Evolutionary conservation across 2,113 vertebrate species (phyloP).

Genomic region (Callospermophilus lateralis): DNA sequence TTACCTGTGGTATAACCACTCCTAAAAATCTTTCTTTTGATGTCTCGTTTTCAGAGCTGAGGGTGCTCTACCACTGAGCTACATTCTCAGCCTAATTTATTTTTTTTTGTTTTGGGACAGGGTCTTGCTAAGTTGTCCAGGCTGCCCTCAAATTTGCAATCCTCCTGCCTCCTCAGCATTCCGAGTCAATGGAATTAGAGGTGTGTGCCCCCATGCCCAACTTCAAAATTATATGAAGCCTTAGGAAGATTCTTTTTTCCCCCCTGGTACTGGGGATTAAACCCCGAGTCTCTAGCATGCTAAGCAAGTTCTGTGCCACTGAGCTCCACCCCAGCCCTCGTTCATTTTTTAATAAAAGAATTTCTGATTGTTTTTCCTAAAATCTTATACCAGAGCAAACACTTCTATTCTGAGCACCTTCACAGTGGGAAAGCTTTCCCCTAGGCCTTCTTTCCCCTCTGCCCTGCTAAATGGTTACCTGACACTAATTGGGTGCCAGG

Average conservation of each 20-base stretch:
- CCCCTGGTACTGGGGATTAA: not conserved
- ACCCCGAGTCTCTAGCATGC: not conserved
- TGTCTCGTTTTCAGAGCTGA: constrained; percentile 2
- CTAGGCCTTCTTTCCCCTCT: not conserved
- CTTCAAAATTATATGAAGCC: not conserved
- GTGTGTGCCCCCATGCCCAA: no score
- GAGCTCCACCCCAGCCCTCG: not conserved
- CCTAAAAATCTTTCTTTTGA: not conserved
- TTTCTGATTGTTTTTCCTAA: not conserved
- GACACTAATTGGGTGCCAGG: not conserved
- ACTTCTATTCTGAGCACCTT: not conserved
- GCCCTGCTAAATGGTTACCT: not conserved
- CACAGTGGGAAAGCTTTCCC: not conserved
- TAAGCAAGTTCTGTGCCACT: no score
- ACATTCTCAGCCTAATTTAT: no score
- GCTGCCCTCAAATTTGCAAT: no score
- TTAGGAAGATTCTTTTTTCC: not conserved
- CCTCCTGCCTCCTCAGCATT: no score
- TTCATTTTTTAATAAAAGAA: not conserved
- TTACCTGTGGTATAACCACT: not conserved
- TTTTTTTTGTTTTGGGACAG: no score
- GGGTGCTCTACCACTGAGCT: no score
- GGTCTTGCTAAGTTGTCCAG: no score
- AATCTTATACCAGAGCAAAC: not conserved
- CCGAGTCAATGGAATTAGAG: no score